These are phyloP conservation scores for Ctenochaetus hawaiiensis DNA, from an alignment of 2,797 vertebrate genomes.

Conservation along the genomic window DNA sequence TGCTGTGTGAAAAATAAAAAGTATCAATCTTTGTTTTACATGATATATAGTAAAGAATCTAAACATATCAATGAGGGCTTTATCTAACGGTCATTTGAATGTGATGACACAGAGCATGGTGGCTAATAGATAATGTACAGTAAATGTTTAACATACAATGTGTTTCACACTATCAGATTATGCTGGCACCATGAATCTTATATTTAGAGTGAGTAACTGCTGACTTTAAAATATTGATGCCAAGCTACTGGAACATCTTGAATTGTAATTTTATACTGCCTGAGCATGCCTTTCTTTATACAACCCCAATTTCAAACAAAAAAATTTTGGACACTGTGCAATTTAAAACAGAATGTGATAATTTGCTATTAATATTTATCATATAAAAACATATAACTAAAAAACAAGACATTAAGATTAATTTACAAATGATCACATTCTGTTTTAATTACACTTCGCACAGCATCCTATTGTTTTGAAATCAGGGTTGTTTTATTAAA, in stretches of 20 bases:
- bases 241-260: conserved; percentile 54
- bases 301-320: too few relatives aligned
- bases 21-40: conserved; percentile 25
- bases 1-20: conserved; percentile 33
- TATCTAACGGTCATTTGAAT: conserved; percentile 39
- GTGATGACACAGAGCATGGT: conserved; percentile 22
- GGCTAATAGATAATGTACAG: conserved; percentile 40
- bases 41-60: conserved; percentile 30
- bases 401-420: too few relatives aligned
- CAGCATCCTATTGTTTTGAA: too few relatives aligned
- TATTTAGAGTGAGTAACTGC: conserved; percentile 51
- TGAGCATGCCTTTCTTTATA: conserved; percentile 16
- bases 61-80: conserved; percentile 36
- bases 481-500: conserved; percentile 14
- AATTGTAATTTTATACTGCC: conserved; percentile 50
- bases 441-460: too few relatives aligned
- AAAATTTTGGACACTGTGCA: too few relatives aligned
- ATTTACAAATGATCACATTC: too few relatives aligned
- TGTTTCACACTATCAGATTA: conserved; percentile 43
- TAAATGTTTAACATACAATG: conserved; percentile 26
- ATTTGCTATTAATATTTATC: too few relatives aligned
- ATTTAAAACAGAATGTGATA: too few relatives aligned
- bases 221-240: conserved; percentile 35
- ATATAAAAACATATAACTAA: too few relatives aligned
- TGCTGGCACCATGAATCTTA: conserved; percentile 52